Base-by-base conservation (phyloP, 2,113 vertebrate genomes). In the Cyanocitta stelleri region DNA sequence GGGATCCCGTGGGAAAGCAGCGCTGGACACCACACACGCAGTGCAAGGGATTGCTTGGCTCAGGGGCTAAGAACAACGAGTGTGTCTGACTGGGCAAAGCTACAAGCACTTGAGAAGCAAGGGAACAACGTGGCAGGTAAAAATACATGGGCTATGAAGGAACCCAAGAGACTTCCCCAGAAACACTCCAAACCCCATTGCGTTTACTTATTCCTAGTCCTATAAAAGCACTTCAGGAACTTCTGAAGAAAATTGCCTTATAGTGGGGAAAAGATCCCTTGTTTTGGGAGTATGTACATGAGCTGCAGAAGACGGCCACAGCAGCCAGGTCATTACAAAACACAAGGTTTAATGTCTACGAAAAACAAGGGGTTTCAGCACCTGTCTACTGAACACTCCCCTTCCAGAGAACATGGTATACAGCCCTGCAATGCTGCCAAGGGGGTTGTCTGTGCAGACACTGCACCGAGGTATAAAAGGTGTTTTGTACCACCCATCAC, bases 241-340 rank as follows among this genome's bases (percentile, higher is more conserved):
- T 52, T 17, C 67, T 56, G 30, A 6, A 71, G 3, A 30, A 66
- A 79, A 27, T 3, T 32, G 16, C 26, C 30, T 59, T 48, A 4
- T 0, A 43, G 32, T 2, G 3, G 39, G 23, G 26, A 55, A 55
- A 49, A 11, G 4, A 30, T 5, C 10, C 37, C 39, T 48, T 35
- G 15, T 16, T 55, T 23, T n/a, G 12, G 3, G n/a, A 17, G 7
- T 5, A 11, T 0, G 2, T n/a, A 20, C 6, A 20, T 0, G 1
- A 49, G 23, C 2, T 48, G 49, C 41, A 71, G 18, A 46, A 19
- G 33, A 13, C 3, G 16, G 64, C 29, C 23, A 8, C 1, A 46
- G 32, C 76, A 49, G 35, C 33, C 58, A 37, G 22, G 6, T 22
- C 37, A 16, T 6, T 18, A 43, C 26, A 61, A 27, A 69, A 51